These are phyloP conservation scores for Myotis planiceps DNA, from an alignment of 2,797 vertebrate genomes.

Conservation along the genomic window DNA sequence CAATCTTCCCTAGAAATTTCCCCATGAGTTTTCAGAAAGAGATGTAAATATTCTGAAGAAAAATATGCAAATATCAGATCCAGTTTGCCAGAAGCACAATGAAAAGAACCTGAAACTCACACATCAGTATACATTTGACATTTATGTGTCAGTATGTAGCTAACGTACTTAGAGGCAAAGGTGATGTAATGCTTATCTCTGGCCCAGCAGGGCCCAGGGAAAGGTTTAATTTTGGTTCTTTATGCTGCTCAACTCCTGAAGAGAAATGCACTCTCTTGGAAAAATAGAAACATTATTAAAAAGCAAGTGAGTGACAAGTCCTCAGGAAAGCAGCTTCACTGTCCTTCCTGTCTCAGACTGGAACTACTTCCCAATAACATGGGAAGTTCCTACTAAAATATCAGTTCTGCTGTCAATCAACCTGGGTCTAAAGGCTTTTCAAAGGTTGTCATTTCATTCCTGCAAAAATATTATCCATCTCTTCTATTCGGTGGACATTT, in stretches of 20 bases:
- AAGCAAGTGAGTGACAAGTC: neutral
- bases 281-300: conserved; percentile 21
- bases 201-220: neutral
- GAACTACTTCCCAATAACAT: neutral
- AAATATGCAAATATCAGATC: neutral
- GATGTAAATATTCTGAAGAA: neutral
- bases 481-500: conserved; percentile 24
- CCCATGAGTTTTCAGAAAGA: neutral
- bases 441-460: conserved; percentile 58
- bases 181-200: conserved; percentile 2
- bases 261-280: neutral
- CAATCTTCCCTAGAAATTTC: neutral
- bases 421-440: conserved; percentile 38
- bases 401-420: conserved; percentile 3
- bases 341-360: neutral
- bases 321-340: neutral
- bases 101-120: neutral
- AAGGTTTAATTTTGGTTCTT: conserved; percentile 4
- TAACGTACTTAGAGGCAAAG: neutral
- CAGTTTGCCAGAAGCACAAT: neutral
- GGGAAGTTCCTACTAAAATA: neutral
- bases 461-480: conserved; percentile 42
- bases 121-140: no score
- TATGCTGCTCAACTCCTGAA: neutral
- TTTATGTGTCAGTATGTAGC: neutral